A percentile compares a stretch with the other conserved stretches of the same genome.
These are phyloP conservation scores for Ibidorhyncha struthersii DNA, from an alignment of 2,113 vertebrate genomes.

Conservation along the genomic window DNA sequence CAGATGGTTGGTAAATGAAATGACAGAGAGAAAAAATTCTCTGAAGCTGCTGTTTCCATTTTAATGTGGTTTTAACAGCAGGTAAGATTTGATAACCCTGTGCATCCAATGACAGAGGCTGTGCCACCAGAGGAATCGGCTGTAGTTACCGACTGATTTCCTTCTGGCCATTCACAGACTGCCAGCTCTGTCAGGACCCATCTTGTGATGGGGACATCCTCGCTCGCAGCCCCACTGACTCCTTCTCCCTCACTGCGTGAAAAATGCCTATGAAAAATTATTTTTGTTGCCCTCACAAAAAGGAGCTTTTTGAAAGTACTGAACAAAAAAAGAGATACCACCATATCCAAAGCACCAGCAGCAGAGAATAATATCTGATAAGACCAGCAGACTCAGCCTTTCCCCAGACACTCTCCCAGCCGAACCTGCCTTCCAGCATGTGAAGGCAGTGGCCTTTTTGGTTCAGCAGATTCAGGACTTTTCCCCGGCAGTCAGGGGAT, in stretches of 20 bases:
- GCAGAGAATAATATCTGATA: neutral
- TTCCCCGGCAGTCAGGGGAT: neutral
- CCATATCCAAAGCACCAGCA: neutral
- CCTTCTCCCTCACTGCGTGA: neutral
- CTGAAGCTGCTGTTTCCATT: neutral
- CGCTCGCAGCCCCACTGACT: rapidly evolving
- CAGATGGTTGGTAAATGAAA: neutral
- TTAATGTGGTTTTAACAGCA: neutral
- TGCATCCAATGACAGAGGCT: neutral
- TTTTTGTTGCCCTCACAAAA: neutral
- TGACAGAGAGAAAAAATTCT: neutral
- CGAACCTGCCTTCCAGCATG: rapidly evolving
- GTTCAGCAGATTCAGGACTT: neutral
- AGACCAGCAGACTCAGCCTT: neutral
- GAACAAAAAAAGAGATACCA: neutral
- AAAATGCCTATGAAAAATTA: neutral
- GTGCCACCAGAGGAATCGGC: neutral
- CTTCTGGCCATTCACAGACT: neutral
- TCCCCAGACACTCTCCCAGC: neutral
- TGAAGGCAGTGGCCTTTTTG: neutral
- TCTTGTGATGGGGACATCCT: neutral
- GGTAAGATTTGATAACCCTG: neutral
- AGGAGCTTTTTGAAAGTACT: neutral
- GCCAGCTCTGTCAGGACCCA: neutral
- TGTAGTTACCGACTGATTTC: neutral